These are phyloP conservation scores for Rafetus swinhoei DNA, from an alignment of 2,113 vertebrate species.

Conservation along the genomic window DNA sequence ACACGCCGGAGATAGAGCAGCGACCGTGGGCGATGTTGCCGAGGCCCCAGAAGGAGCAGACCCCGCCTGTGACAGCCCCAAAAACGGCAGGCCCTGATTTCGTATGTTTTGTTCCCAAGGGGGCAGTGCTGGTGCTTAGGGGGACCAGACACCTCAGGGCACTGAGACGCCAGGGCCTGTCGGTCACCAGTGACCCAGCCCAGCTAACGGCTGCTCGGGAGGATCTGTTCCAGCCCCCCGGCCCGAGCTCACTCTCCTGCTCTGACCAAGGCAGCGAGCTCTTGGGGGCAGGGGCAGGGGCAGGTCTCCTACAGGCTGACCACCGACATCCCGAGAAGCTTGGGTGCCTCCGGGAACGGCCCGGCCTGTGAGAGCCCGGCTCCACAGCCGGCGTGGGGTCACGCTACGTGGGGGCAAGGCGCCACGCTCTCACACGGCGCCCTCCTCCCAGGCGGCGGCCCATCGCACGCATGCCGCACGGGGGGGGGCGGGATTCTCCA, in stretches of 20 bases:
- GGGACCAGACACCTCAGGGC: neutral
- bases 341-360: no score
- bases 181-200: neutral
- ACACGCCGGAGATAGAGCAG: neutral
- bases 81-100: neutral
- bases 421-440: neutral
- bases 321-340: no score
- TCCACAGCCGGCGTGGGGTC: neutral
- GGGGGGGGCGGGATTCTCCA: neutral
- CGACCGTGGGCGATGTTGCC: neutral
- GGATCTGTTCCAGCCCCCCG: neutral
- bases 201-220: neutral
- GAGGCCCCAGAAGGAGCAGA: neutral
- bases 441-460: no score
- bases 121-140: neutral
- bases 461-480: no score
- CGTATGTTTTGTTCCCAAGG: neutral
- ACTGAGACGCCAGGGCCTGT: neutral
- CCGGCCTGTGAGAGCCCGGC: no score
- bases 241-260: neutral
- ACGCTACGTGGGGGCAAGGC: neutral
- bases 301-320: no score
- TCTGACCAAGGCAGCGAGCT: neutral
- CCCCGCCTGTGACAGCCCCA: neutral
- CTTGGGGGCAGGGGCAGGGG: neutral